A percentile compares a stretch with the other conserved stretches of the same genome.
phyloP scores from a whole-genome alignment of 2,888 invertebrate genomes.

The Pecten maximus region DNA sequence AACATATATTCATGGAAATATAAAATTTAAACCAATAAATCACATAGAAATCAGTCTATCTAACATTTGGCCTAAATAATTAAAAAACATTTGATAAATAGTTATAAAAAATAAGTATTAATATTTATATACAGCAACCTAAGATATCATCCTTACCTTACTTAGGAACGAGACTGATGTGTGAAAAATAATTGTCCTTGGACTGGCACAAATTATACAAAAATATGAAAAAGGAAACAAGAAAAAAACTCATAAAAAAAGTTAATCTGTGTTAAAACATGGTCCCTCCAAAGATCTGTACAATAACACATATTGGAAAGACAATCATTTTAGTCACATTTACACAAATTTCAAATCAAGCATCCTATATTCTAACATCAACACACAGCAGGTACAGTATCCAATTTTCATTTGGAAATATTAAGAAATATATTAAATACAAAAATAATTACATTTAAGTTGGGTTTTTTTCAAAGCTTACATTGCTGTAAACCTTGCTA shows the following conservation, averaged over 20 bases:
- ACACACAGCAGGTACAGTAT: neutral
- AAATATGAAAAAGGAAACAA: neutral
- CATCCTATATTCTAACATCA: neutral
- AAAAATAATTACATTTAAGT: neutral
- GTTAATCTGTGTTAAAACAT: neutral
- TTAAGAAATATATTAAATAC: neutral
- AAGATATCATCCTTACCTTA: neutral
- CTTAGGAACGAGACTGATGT: too few relatives aligned
- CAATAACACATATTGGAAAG: neutral
- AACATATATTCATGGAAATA: too few relatives aligned
- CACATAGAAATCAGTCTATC: neutral
- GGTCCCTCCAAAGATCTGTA: neutral
- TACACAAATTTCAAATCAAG: neutral
- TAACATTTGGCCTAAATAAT: neutral
- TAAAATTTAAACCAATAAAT: neutral
- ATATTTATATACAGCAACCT: neutral
- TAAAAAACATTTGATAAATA: neutral
- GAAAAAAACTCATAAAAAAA: neutral
- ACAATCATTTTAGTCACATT: neutral
- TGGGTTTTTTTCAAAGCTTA: neutral
- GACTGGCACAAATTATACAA: neutral
- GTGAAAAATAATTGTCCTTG: neutral
- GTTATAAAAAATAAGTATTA: neutral
- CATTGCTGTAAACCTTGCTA: neutral
- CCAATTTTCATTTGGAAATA: neutral